These are phyloP conservation scores for Belonocnema kinseyi DNA, from an alignment of 1,140 invertebrate genomes.

Conservation along the genomic window DNA sequence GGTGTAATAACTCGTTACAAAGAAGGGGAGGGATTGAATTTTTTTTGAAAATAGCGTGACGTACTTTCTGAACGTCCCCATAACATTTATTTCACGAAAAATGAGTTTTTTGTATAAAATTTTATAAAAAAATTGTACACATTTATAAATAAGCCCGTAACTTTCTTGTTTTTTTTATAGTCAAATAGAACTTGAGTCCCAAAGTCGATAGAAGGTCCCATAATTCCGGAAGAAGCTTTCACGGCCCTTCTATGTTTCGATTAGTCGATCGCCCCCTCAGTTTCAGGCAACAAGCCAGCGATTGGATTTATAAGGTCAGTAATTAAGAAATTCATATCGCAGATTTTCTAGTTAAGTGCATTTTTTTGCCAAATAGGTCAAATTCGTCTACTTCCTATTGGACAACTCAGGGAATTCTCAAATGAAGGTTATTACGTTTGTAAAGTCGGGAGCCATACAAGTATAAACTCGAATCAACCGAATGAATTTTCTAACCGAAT, in stretches of 20 bases:
- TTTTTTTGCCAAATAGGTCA: slow-evolving; percentile 63
- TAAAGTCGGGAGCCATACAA: slow-evolving; percentile 49
- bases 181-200: neutral
- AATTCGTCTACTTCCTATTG: slow-evolving; percentile 22
- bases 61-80: too few species aligned
- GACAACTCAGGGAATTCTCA: slow-evolving; percentile 7
- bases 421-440: slow-evolving; percentile 46
- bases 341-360: slow-evolving; percentile 44
- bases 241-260: slow-evolving; percentile 69
- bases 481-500: slow-evolving; percentile 40
- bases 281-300: slow-evolving; percentile 64
- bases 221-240: slow-evolving; percentile 40
- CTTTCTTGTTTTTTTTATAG: neutral
- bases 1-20: too few species aligned
- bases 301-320: slow-evolving; percentile 71
- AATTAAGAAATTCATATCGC: slow-evolving; percentile 57
- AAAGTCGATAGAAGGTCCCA: neutral
- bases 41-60: too few species aligned
- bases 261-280: slow-evolving; percentile 60
- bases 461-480: slow-evolving; percentile 42
- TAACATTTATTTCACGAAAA: too few species aligned
- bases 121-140: too few species aligned
- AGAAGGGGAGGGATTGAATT: too few species aligned
- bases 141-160: too few species aligned
- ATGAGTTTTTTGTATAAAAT: too few species aligned